Percentiles rank a stretch among this genome's conserved stretches.
phyloP scores from a whole-genome alignment of 1,140 invertebrate species.

The Doryteuthis pealeii region DNA sequence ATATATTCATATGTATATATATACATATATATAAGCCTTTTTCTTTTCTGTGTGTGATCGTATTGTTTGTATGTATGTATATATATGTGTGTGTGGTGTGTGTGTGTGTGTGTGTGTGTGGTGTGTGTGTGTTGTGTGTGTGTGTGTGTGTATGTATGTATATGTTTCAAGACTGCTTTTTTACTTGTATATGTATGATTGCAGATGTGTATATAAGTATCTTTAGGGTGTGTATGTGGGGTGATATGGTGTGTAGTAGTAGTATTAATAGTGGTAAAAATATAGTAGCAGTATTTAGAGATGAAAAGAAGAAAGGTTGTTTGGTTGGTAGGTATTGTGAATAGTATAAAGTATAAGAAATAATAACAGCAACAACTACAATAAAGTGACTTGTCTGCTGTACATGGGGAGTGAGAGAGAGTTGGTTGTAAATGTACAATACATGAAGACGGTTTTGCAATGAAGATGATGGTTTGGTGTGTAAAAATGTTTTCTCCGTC shows the following conservation, averaged over 20 bases:
- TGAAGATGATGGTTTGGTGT: not conserved
- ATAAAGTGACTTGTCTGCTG: not conserved
- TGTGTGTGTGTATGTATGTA: not conserved
- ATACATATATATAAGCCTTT: no score
- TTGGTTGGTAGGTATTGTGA: not conserved
- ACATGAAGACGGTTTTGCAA: not conserved
- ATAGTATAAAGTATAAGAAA: not conserved
- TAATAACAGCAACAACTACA: not conserved
- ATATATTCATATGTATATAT: no score
- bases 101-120: no score
- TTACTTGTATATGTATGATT: not conserved
- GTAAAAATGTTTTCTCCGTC: not conserved
- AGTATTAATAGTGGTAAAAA: not conserved
- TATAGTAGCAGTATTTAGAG: not conserved
- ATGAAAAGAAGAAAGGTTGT: not conserved
- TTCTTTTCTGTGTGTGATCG: no score
- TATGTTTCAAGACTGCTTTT: not conserved
- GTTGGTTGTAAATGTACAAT: not conserved
- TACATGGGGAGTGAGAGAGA: not conserved
- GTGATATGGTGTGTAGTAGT: not conserved
- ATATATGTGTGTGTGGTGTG: no score
- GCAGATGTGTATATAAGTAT: not conserved
- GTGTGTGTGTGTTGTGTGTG: no score
- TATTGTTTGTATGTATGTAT: no score
- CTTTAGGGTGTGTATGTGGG: not conserved